Base-by-base conservation (phyloP, 2,113 vertebrate species). In the Phocoena sinus region DNA sequence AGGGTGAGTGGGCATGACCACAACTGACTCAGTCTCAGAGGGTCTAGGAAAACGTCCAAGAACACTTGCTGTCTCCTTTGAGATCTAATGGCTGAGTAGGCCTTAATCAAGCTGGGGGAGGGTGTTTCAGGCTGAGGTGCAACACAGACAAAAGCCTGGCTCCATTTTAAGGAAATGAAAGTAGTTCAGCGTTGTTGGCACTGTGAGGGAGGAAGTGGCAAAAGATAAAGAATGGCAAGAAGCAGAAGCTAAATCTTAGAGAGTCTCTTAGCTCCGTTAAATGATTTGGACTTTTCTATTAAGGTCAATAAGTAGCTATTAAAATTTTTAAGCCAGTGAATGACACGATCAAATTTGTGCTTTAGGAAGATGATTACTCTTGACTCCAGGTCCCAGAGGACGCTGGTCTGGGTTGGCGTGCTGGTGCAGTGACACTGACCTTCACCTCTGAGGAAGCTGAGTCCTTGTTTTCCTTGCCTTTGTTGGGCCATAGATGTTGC, bases 111-210 rank as follows among this genome's bases (percentile, higher is more conserved):
- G 9, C 9, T 0, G 0, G 12, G 15, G 13, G 21, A 70, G 13
- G 33, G 25, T 21, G 6, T 23, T 90, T 85, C 53, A 15, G 47
- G 53, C 14, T 26, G 10, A 36, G 11, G 7, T 26, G 17, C 31
- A 50, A 12, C 6, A 7, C 4, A 1, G 5, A 17, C 38, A 23
- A 53, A 47, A 36, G 18, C 7, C 28, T 73, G 38, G 33, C 76
- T 93, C 47, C 62, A 1, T n/a, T 82, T 47, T 89, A 60, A 74
- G 92, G 92, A 97, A 93, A 58, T 76, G 74, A 83, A 95, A 97
- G 68, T 77, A 33, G 70, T 77, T 93, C 73, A 36, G 50, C 86
- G 11, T 73, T 56, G 58, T 60, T 58, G 28, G 53, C 44, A 13
- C 8, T 21, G 6, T 58, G 38, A 71, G 23, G 26, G 21, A 77